phyloP scores from a whole-genome alignment of 2,797 vertebrate species.

The Clarias pachynema region DNA sequence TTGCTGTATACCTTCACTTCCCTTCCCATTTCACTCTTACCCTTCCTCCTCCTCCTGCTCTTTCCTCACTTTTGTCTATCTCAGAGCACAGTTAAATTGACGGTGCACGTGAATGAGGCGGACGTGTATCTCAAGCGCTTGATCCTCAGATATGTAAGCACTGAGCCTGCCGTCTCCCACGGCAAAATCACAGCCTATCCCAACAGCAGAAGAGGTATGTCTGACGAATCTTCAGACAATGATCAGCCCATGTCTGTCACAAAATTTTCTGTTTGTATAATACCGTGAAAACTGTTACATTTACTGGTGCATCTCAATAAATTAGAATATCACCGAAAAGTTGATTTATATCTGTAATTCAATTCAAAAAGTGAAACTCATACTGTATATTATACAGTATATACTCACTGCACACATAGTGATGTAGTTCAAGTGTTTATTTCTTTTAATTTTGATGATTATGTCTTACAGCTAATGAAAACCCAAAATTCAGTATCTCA shows the following conservation, averaged over 20 bases:
- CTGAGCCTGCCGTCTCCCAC: slow-evolving; percentile 77
- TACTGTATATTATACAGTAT: too few species aligned
- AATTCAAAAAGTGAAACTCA: too few species aligned
- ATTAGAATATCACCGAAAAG: too few species aligned
- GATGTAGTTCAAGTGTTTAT: too few species aligned
- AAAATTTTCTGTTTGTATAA: not conserved
- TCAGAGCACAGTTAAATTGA: slow-evolving; percentile 84
- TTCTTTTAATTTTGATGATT: too few species aligned
- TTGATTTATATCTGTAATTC: too few species aligned
- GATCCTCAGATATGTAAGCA: slow-evolving; percentile 89
- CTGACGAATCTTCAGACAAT: slow-evolving; percentile 22
- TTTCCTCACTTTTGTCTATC: slow-evolving; percentile 54
- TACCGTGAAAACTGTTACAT: not conserved
- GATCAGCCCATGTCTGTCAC: slow-evolving; percentile 7
- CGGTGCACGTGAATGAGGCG: slow-evolving; percentile 83
- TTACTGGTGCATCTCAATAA: not conserved
- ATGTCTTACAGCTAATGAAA: too few species aligned
- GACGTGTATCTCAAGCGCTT: slow-evolving; percentile 87
- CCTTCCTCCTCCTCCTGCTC: slow-evolving; percentile 17
- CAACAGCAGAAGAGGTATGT: slow-evolving; percentile 86
- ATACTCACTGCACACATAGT: too few species aligned
- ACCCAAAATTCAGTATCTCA: too few species aligned
- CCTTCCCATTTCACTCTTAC: slow-evolving; percentile 24
- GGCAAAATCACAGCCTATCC: slow-evolving; percentile 92
- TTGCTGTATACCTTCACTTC: slow-evolving; percentile 36